Base-by-base conservation (phyloP, 2,888 invertebrate species). In the Synergus gifuensis region DNA sequence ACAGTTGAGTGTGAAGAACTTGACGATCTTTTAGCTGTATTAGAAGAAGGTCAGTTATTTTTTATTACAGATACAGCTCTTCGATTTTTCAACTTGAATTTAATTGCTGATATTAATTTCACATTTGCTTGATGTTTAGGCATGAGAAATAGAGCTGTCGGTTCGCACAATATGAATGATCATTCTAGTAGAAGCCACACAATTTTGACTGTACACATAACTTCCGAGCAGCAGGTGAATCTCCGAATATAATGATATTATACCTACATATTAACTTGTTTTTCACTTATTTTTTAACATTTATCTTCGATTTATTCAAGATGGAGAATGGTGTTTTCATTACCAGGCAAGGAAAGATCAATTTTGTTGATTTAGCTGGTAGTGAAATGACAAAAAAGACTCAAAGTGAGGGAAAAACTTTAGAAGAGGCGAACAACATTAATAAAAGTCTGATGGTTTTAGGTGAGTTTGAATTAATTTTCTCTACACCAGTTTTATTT, bases 281-380 rank as follows among this genome's bases (percentile, higher is more conserved):
- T 46, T 69, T 49, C 28, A 49, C 9, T 54, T 73, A 2, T 54
- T 54, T 9, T 14, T 49, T 4, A 73, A 28, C 11, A 64, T 77
- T 28, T 28, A 28, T 78, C 76, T 79, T 62, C 12, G 4, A 40
- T 78, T 78, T 81, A 18, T 66, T 3, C 42, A 44, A 93, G 92
- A 92, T 93, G 44, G 96, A 96, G 88, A 95, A 95, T 83, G 96
- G 96, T 66, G 96, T 98, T 66, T 97, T 97, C 87, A 95, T 98
- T 86, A 97, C 98, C 54, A 96, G 97, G 86, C 97, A 98, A 88
- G 98, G 98, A 42, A 98, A 98, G 93, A 96, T 98, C 78, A 98
- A 98, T 93, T 98, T 98, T 91, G 98, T 98, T 9, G 98, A 98
- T 92, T 93, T 98, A 81, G 98, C 98, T 0, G 98, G 98, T n/a